Base-by-base conservation (phyloP, 2,113 vertebrate genomes). In the Falcunculus frontatus region DNA sequence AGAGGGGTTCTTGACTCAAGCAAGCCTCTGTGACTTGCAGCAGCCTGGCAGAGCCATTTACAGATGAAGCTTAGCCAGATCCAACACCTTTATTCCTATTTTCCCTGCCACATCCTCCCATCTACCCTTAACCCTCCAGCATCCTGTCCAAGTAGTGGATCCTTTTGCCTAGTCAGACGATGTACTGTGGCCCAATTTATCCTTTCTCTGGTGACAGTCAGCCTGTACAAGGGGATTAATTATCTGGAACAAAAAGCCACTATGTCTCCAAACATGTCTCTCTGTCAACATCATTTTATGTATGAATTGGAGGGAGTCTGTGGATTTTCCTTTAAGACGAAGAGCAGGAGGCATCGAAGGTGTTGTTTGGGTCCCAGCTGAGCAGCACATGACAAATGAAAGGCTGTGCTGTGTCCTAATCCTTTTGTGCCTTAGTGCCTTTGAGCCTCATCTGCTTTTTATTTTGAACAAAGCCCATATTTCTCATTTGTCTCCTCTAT, bases 401-500 rank as follows among this genome's bases (percentile, higher is more conserved):
- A 90, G 56, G 55, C 63, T 80, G 18, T 85, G 32, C 32, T 89
- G 23, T 93, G 42, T 73, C 91, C 63, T 96, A 91, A 93, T 88
- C 75, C 84, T 90, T 93, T 70, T 93, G 82, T 91, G 82, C 75
- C 63, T 69, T 80, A 44, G 82, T 62, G 75, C 55, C 42, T 87
- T 90, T 79, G 67, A 96, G 67, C 47, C 64, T 91, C 75, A 59
- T 94, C 67, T 90, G 90, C 55, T 90, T 94, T 95, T 85, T 60
- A 63, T 94, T 95, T 60, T 0, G 10, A 93, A 77, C 85, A 95
- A 94, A 96, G 39, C 50, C 57, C 16, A 3, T 49, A 86, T 86
- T 96, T 91, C 55, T 91, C 67, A 67, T 87, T 96, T 96, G 35
- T 87, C 53, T 91, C 41, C 55, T 72, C 62, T 83, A 9, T 90